Conservation (phyloP, 2,888 invertebrate genomes). For the Monoplex corrugatus region DNA sequence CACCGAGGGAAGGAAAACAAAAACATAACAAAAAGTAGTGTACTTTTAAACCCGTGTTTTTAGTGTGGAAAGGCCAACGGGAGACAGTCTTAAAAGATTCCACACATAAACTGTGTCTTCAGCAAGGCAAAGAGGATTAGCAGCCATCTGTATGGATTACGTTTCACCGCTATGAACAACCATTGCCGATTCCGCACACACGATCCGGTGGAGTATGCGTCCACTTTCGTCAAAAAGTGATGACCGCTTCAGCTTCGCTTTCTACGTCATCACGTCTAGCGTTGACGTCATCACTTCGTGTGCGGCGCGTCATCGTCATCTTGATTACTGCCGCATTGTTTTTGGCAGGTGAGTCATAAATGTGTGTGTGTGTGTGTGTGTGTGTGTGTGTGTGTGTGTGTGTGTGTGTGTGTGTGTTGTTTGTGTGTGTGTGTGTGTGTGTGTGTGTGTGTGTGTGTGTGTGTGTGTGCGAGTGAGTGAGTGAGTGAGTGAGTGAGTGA, state of each 20-base stretch:
- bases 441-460: neutral
- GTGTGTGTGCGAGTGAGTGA: neutral
- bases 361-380: neutral
- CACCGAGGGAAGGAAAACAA: neutral
- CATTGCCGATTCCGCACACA: neutral
- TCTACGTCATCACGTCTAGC: conserved; percentile 43
- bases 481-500: neutral
- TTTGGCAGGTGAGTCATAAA: neutral
- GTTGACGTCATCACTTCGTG: conserved; percentile 37
- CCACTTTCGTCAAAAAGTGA: conserved; percentile 34
- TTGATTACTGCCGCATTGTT: neutral
- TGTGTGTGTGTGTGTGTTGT: neutral
- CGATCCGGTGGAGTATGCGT: conserved; percentile 29
- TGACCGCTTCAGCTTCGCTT: conserved; percentile 37
- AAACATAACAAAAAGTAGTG: neutral
- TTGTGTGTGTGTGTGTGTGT: neutral
- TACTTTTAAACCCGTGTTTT: neutral
- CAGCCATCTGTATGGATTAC: conserved; percentile 7
- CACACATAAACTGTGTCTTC: too few relatives aligned
- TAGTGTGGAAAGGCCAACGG: too few relatives aligned
- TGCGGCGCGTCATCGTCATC: neutral
- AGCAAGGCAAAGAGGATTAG: too few relatives aligned
- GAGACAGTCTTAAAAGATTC: too few relatives aligned
- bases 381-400: neutral
- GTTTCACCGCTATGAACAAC: neutral